These are phyloP conservation scores for Heterotilapia buettikoferi DNA, from an alignment of 2,113 vertebrate genomes.

Conservation along the genomic window DNA sequence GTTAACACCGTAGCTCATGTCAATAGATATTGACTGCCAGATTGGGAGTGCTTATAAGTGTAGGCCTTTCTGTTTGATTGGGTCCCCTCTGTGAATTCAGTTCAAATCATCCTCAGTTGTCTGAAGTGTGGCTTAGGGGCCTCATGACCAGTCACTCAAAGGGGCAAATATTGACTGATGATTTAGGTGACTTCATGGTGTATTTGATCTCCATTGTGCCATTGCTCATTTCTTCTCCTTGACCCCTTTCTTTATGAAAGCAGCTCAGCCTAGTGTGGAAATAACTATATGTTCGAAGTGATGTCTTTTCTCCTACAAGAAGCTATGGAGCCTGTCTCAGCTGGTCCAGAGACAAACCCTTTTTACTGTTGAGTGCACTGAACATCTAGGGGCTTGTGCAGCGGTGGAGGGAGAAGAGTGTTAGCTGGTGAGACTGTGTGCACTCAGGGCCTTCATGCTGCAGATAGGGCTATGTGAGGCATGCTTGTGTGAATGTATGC, in stretches of 20 bases:
- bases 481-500: conserved; percentile 31
- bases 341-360: conserved; percentile 61
- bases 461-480: conserved; percentile 60
- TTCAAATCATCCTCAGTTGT: conserved; percentile 50
- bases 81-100: conserved; percentile 43
- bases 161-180: conserved; percentile 27
- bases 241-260: conserved; percentile 15
- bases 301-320: conserved; percentile 24
- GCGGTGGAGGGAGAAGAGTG: conserved; percentile 47
- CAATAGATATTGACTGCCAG: conserved; percentile 66
- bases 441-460: conserved; percentile 47
- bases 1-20: conserved; percentile 53
- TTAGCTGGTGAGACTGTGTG: conserved; percentile 47
- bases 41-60: conserved; percentile 45
- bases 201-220: conserved; percentile 32
- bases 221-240: conserved; percentile 4
- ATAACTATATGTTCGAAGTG: conserved; percentile 23
- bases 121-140: conserved; percentile 14
- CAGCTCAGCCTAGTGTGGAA: conserved; percentile 34
- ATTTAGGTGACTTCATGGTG: conserved; percentile 8
- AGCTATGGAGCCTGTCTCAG: conserved; percentile 30
- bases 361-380: conserved; percentile 66
- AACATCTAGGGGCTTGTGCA: conserved; percentile 50
- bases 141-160: conserved; percentile 6
- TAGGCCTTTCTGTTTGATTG: conserved; percentile 43